phyloP scores from a whole-genome alignment of 2,797 vertebrate species.

The Esox masquinongy region DNA sequence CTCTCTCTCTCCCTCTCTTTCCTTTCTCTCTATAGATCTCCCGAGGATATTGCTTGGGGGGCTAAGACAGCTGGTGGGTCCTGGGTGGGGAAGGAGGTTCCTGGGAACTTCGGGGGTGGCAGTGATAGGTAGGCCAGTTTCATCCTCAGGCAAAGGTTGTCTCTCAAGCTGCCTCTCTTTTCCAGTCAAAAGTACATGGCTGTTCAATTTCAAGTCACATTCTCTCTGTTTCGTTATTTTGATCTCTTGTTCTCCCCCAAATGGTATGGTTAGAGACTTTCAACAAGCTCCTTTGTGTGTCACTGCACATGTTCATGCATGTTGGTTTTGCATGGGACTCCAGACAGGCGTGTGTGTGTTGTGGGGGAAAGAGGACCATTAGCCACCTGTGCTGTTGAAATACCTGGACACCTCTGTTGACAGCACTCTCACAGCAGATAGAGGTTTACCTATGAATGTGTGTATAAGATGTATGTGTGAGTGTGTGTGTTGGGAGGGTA shows the following conservation, averaged over 20 bases:
- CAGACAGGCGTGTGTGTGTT: slow-evolving; percentile 1
- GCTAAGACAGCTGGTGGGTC: slow-evolving; percentile 32
- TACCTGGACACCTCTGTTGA: slow-evolving; percentile 36
- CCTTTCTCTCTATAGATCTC: not conserved
- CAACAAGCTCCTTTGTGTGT: slow-evolving; percentile 1
- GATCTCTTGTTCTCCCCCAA: not conserved
- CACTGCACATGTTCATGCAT: slow-evolving; percentile 5
- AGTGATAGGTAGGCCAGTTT: slow-evolving; percentile 1
- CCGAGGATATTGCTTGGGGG: not conserved
- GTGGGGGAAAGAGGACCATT: not conserved
- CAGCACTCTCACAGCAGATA: not conserved
- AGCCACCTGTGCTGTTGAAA: slow-evolving; percentile 27
- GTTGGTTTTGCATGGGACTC: slow-evolving; percentile 12
- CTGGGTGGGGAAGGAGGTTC: slow-evolving; percentile 8
- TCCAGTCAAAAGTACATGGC: not conserved
- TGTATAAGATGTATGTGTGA: not conserved
- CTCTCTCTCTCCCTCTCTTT: not conserved
- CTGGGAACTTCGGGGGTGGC: not conserved
- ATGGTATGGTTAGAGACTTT: slow-evolving; percentile 2
- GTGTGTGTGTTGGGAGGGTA: not conserved
- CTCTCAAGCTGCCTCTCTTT: not conserved
- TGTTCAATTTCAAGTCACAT: not conserved
- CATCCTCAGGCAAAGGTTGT: not conserved
- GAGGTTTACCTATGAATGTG: not conserved
- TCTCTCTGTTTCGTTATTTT: not conserved